Percentiles rank a stretch among this genome's conserved stretches.
phyloP scores from a whole-genome alignment of 1,140 invertebrate species.

The Battus philenor region DNA sequence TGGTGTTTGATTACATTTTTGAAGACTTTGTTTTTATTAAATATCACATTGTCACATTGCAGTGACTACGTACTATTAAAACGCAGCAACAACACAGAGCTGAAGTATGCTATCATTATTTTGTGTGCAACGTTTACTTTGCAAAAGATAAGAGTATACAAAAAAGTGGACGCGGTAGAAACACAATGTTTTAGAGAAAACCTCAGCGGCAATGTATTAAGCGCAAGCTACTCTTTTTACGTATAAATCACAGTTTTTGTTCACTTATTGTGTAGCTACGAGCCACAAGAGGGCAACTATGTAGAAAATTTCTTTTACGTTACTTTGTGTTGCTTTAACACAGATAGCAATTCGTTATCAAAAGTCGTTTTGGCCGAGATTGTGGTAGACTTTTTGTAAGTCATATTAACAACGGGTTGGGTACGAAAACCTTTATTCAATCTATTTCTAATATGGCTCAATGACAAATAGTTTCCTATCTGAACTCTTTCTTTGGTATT shows the following conservation, averaged over 20 bases:
- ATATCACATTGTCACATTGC: too few species aligned
- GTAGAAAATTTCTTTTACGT: constrained; percentile 17
- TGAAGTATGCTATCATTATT: too few species aligned
- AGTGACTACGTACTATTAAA: too few species aligned
- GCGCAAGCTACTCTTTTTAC: constrained; percentile 12
- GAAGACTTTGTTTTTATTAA: too few species aligned
- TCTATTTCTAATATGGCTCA: background rate
- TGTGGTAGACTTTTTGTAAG: constrained; percentile 7
- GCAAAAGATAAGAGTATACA: background rate
- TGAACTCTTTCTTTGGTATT: background rate
- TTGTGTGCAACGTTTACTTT: background rate
- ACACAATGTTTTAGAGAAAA: constrained; percentile 9
- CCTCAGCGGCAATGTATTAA: constrained; percentile 14
- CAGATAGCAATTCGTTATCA: constrained; percentile 18
- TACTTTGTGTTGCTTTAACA: constrained; percentile 17
- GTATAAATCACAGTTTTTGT: constrained; percentile 17
- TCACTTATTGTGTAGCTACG: constrained; percentile 18
- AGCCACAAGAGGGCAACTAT: constrained; percentile 17
- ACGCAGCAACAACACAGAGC: too few species aligned
- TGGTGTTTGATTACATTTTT: too few species aligned
- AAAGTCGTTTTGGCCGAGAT: constrained; percentile 17
- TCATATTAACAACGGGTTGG: background rate
- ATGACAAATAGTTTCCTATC: too few species aligned
- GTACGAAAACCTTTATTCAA: background rate
- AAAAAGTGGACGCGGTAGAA: background rate